Base-by-base conservation (phyloP, 2,113 vertebrate species). In the Gracilinanus agilis region DNA sequence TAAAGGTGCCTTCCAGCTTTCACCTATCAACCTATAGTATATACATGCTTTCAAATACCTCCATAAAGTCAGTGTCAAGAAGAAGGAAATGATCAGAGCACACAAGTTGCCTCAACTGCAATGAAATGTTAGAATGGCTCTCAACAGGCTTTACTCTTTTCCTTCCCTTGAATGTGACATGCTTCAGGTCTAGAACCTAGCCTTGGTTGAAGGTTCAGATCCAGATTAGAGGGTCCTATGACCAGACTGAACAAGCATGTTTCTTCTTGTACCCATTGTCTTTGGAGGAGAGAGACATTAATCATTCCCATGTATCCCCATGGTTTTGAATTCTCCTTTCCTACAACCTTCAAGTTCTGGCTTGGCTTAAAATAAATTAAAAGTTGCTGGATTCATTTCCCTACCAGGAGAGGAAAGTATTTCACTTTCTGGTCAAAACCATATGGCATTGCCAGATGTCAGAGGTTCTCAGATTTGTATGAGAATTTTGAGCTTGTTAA, bases 381-480 rank as follows among this genome's bases (percentile, higher is more conserved):
- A 83, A 83, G 67, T 83, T 83, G 67, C 19, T 83, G 34, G n/a
- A n/a, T 75, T 83, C n/a, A 23, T 83, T 83, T 83, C n/a, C n/a
- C n/a, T 40, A 83, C 67, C n/a, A 40, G n/a, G n/a, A 83, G 7
- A 19, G 67, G 21, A 83, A 83, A 83, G n/a, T 83, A 40, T 83
- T 83, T 83, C 67, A 83, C 67, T 83, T 83, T 83, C 67, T 83
- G 67, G 67, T 83, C 67, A 83, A 83, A 40, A 83, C 67, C n/a
- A 83, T 13, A 83, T 83, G 67, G 67, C 67, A 40, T 21, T 40
- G n/a, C 67, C 67, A 83, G 67, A 83, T 83, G 67, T 83, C 67
- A 83, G 67, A 83, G 67, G 67, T 40, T 83, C n/a, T 83, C 67
- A 83, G 34, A 83, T 83, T 83, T 83, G 67, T 83, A 83, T 83